Evolutionary conservation across 1,140 invertebrate genomes (phyloP), one percentile per base, ranked within the genome.

Genomic region (Homalodisca vitripennis): DNA sequence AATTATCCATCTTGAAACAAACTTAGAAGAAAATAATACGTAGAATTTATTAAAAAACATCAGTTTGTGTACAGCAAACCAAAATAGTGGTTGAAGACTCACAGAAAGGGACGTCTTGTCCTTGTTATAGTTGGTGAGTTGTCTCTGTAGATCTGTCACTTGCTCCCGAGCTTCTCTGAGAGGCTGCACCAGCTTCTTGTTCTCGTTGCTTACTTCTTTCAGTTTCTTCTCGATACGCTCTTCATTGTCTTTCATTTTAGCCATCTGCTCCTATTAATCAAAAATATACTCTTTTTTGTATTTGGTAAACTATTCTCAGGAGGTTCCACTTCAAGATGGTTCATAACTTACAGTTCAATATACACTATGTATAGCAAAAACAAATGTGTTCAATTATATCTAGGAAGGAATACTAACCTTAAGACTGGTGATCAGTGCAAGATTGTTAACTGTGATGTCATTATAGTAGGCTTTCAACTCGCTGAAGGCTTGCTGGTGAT

Each of bases 391-490:
- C n/a, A n/a, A n/a, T n/a, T n/a, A n/a, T n/a, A n/a, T n/a, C n/a
- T n/a, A 41, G 34, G 34, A 41, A 41, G 34, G 34, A 41, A 41
- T 41, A 6, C 27, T n/a, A n/a, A 89, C 88, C 82, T 92, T 94
- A 34, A 94, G 80, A 75, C 86, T 91, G 71, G 88, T 87, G 31
- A 95, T 94, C 10, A 94, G 79, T 62, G 86, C 91, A 68, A 97
- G 82, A 79, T 97, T 97, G 78, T 97, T 97, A 0, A 95, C 79
- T 0, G 92, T 94, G 47, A 97, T 95, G 73, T 97, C 93, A 75
- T 95, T 96, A 74, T 96, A 98, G 81, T 96, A 97, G 78, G 91
- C 92, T 80, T 95, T 97, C 77, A 97, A 89, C 77, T 96, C 91
- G 51, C 86, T 84, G 77, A 95, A 94, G 0, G 91, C 89, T 74